A percentile compares a stretch with the other conserved stretches of the same genome.
These are phyloP conservation scores for Agonopterix alstromeriana DNA, from an alignment of 2,888 invertebrate genomes.

Conservation along the genomic window DNA sequence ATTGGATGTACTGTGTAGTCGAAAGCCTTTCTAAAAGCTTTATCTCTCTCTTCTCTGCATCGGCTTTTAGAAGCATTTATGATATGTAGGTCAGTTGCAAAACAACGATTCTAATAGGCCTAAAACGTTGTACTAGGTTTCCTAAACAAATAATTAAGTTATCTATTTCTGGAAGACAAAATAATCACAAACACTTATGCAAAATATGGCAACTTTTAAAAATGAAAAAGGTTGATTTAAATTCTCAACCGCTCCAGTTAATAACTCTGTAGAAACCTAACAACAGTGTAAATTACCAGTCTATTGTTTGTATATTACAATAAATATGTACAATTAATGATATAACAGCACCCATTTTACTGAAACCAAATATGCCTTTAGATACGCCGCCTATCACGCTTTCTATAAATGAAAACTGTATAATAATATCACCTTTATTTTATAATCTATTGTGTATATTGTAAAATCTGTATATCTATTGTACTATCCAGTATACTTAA, in stretches of 20 bases:
- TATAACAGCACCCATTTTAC: constrained; percentile 72
- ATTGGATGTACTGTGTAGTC: too few relatives aligned
- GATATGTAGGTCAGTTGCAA: too few relatives aligned
- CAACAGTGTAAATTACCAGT: constrained; percentile 73
- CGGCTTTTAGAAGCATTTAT: too few relatives aligned
- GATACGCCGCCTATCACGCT: constrained; percentile 53
- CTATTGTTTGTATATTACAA: constrained; percentile 72
- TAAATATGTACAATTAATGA: constrained; percentile 74
- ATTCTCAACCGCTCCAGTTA: constrained; percentile 39
- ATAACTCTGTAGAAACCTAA: constrained; percentile 74
- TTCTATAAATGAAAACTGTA: constrained; percentile 45
- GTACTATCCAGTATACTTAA: constrained; percentile 56
- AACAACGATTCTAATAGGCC: too few relatives aligned
- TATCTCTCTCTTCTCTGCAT: too few relatives aligned
- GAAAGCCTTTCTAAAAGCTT: too few relatives aligned
- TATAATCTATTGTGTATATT: constrained; percentile 60
- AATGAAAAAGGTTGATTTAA: not conserved
- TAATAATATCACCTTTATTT: constrained; percentile 58
- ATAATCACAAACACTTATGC: constrained; percentile 1
- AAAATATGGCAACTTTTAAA: constrained; percentile 2
- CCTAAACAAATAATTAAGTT: too few relatives aligned
- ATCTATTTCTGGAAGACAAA: constrained; percentile 5
- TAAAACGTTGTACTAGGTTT: too few relatives aligned
- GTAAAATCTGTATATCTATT: constrained; percentile 54
- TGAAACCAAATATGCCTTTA: constrained; percentile 48